Evolutionary conservation across 2,888 invertebrate species (phyloP), one percentile per base, ranked within the genome.

Genomic region (Parasteatoda lunata): DNA sequence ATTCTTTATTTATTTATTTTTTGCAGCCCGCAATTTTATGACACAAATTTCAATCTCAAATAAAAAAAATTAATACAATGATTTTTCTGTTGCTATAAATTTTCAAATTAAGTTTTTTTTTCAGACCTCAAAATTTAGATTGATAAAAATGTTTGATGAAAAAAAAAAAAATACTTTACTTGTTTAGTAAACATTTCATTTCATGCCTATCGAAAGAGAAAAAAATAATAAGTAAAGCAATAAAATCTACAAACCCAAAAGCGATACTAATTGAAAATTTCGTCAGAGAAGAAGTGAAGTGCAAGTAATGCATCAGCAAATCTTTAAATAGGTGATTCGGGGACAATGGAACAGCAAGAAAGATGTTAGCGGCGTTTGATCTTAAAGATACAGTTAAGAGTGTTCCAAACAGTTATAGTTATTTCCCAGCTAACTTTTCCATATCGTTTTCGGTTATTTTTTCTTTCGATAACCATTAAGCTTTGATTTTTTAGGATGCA

Each of bases 401-500:
- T 59, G 13, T 59, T 59, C 9, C 11, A 11, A 2, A 59, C 11
- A 13, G 13, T 59, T 59, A 59, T 59, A 59, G 9, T 13, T 11
- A 9, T 9, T 59, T 59, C 9, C 13, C 13, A 59, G 13, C 30
- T 30, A 30, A 30, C 0, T 30, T 30, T 30, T 30, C 30, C 30
- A 30, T 30, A 30, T 30, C 2, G 30, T 30, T 30, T 30, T 30
- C 30, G 30, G 2, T 30, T 30, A 30, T 30, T 30, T 30, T 30
- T 30, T 30, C 30, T 30, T 30, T 30, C 30, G 2, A 30, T 59
- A 3, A n/a, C 64, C 13, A 59, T 59, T 59, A 7, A 45, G 13
- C 48, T 0, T 0, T 72, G 30, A 11, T 8, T 15, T 30, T 15
- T 8, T 45, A 85, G 84, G 87, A 90, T 91, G 89, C 91, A 91